These are phyloP conservation scores for Chamaea fasciata DNA, from an alignment of 2,113 vertebrate species.

Conservation along the genomic window DNA sequence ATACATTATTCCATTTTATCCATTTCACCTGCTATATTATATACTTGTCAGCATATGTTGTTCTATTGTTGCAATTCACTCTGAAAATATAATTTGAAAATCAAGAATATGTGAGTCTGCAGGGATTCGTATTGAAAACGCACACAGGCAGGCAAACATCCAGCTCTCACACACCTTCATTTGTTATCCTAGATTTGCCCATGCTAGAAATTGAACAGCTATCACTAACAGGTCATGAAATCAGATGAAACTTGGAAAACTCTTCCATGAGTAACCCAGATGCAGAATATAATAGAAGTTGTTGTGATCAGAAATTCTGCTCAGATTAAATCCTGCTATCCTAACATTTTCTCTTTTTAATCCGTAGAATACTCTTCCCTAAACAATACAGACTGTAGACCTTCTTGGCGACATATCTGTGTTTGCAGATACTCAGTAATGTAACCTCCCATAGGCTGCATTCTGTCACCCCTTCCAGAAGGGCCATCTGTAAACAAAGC, in stretches of 20 bases:
- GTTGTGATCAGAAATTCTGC: background rate
- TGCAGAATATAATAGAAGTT: background rate
- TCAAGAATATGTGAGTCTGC: background rate
- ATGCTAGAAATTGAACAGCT: background rate
- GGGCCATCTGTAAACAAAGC: background rate
- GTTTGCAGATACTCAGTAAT: background rate
- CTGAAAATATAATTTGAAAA: background rate
- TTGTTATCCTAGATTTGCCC: background rate
- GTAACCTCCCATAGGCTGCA: background rate
- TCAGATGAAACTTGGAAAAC: background rate
- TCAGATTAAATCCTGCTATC: background rate
- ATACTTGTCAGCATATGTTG: background rate
- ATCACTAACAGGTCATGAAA: background rate
- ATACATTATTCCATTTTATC: background rate
- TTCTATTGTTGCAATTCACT: background rate
- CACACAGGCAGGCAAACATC: background rate
- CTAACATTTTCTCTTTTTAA: background rate
- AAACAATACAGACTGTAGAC: background rate
- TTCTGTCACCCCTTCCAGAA: background rate
- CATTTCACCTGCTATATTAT: background rate
- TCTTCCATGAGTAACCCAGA: background rate
- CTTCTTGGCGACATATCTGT: background rate
- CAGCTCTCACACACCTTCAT: background rate
- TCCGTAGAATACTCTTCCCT: background rate
- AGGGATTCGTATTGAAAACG: background rate